These are phyloP conservation scores for Tiphia femorata DNA, from an alignment of 2,888 invertebrate species.

Conservation along the genomic window DNA sequence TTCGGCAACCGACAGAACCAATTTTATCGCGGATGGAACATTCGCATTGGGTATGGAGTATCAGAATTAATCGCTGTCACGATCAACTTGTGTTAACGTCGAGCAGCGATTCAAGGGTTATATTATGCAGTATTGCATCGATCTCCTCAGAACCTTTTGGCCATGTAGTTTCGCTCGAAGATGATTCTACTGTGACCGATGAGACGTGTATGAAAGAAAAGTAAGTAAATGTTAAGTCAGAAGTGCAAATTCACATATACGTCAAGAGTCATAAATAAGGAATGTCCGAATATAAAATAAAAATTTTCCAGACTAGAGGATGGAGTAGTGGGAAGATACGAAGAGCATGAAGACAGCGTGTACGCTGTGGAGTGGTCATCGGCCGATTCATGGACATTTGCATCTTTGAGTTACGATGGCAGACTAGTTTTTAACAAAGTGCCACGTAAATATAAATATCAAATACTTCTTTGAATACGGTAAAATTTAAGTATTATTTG, in stretches of 20 bases:
- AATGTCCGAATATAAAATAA: background rate
- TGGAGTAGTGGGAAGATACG: slow-evolving; percentile 91
- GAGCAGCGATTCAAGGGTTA: slow-evolving; percentile 93
- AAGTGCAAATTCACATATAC: background rate
- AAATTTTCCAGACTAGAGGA: slow-evolving; percentile 76
- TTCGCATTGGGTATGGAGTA: slow-evolving; percentile 95
- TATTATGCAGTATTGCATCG: slow-evolving; percentile 88
- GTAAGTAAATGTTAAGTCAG: slow-evolving; percentile 54
- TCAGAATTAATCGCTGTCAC: slow-evolving; percentile 95
- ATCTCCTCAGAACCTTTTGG: slow-evolving; percentile 86
- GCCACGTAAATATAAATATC: slow-evolving; percentile 94
- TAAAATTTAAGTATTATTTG: too few species aligned
- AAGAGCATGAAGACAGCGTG: slow-evolving; percentile 98
- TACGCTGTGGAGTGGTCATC: slow-evolving; percentile 98
- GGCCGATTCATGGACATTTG: slow-evolving; percentile 98
- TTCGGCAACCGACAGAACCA: slow-evolving; percentile 83
- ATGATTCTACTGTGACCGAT: slow-evolving; percentile 67
- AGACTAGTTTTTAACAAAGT: slow-evolving; percentile 93
- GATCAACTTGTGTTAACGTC: slow-evolving; percentile 95
- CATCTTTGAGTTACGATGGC: slow-evolving; percentile 98
- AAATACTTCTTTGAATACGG: slow-evolving; percentile 79
- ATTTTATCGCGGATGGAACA: slow-evolving; percentile 86
- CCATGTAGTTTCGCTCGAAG: slow-evolving; percentile 70
- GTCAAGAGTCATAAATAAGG: background rate
- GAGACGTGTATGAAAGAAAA: slow-evolving; percentile 70